phyloP scores from a whole-genome alignment of 1,140 invertebrate genomes.

The Pomacea maculata region DNA sequence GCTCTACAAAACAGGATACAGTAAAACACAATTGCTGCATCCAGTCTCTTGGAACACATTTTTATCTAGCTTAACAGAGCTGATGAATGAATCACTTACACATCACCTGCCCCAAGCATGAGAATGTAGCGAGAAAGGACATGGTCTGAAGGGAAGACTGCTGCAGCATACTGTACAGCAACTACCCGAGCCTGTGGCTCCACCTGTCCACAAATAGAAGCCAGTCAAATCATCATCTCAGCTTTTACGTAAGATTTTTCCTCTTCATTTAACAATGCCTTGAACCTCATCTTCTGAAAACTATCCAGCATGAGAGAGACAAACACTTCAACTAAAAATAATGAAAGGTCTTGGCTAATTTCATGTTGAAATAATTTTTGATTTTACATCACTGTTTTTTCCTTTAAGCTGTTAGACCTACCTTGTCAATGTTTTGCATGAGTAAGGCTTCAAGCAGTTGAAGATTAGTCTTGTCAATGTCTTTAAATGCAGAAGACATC shows the following conservation, averaged over 20 bases:
- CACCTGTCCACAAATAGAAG: slow-evolving; percentile 29
- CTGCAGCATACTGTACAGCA: slow-evolving; percentile 82
- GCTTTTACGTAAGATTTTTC: too few species aligned
- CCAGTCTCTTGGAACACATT: not conserved
- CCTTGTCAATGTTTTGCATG: slow-evolving; percentile 67
- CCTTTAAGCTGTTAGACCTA: slow-evolving; percentile 20
- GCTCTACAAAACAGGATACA: slow-evolving; percentile 1
- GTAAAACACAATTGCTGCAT: not conserved
- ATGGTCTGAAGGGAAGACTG: slow-evolving; percentile 83
- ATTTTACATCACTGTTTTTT: not conserved
- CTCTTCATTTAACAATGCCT: too few species aligned
- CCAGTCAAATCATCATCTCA: not conserved
- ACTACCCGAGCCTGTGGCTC: slow-evolving; percentile 81
- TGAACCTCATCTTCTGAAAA: too few species aligned
- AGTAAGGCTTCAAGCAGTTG: slow-evolving; percentile 70
- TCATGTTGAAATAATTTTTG: too few species aligned
- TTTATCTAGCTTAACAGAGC: not conserved
- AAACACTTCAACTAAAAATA: too few species aligned
- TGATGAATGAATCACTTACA: slow-evolving; percentile 66
- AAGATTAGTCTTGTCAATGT: slow-evolving; percentile 57
- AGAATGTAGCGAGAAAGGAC: slow-evolving; percentile 84
- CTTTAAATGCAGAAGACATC: slow-evolving; percentile 76
- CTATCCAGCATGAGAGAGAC: too few species aligned
- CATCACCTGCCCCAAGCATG: slow-evolving; percentile 84
- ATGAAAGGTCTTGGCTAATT: too few species aligned